Evolutionary conservation across 2,797 vertebrate genomes (phyloP).

Genomic region (Pseudochirops corinnae): DNA sequence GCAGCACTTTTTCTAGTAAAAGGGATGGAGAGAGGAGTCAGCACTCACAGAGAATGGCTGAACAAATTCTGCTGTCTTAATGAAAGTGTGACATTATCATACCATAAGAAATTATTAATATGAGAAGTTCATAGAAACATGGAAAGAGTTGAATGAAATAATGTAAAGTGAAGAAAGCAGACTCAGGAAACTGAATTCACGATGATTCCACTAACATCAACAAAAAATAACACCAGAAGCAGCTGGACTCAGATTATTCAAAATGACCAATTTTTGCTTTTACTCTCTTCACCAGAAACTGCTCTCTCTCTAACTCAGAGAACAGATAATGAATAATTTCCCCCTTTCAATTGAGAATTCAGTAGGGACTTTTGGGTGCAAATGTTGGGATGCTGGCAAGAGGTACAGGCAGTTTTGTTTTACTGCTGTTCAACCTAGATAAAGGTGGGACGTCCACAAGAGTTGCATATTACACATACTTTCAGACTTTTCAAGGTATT

Average conservation of each 20-base stretch:
- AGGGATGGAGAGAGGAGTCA: rapidly evolving
- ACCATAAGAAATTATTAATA: too few species aligned
- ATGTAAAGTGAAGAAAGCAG: too few species aligned
- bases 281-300: background rate
- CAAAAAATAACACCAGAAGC: too few species aligned
- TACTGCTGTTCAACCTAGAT: background rate
- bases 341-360: background rate
- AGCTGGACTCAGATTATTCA: background rate
- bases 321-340: background rate
- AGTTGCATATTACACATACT: background rate
- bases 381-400: too few species aligned
- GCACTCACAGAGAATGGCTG: background rate
- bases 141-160: too few species aligned
- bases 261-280: background rate
- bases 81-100: background rate
- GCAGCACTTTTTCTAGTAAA: background rate
- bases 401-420: background rate
- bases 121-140: too few species aligned
- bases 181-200: too few species aligned
- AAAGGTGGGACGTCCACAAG: background rate
- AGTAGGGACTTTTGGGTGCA: background rate
- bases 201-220: too few species aligned
- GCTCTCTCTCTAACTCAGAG: too few species aligned
- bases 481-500: background rate
- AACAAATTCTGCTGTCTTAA: background rate